Base-by-base conservation (phyloP, 30 jellyfish, hydroid and myxozoan species). In the Mastigias papua region DNA sequence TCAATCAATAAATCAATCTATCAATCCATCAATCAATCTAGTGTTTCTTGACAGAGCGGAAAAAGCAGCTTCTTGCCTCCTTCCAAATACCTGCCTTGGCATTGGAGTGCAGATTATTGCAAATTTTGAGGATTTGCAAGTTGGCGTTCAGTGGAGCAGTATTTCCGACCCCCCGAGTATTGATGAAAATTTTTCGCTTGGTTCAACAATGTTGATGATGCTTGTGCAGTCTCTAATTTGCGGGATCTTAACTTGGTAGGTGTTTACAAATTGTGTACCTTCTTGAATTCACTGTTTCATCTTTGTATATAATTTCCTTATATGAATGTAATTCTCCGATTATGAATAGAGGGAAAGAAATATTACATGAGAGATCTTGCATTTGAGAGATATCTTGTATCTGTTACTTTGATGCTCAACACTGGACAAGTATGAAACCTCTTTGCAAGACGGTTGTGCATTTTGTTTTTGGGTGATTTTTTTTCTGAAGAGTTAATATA, bases 1-100 rank as follows among this genome's bases (percentile, higher is more conserved):
- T n/a, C n/a, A n/a, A n/a, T n/a, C 0, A 4, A 42, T 42, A 15
- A 42, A 42, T 8, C 54, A 4, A 0, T 8, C 13, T 42, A 15
- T 42, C 54, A 4, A 4, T 15, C 54, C 54, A 4, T 42, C 13
- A 42, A 42, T 4, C 13, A 42, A 0, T 15, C 13, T 42, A 15
- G 54, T 42, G 13, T 15, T 57, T 57, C 69, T 17, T 57, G 19
- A 34, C 50, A 93, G 98, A 26, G 88, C 81, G 22, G 71, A 62
- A 32, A 94, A 94, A 74, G 87, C 92, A 35, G 98, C 95, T 69
- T 87, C 97, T 48, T 94, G 98, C 82, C 92, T 94, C 31, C 92
- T 94, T n/a, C 98, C 98, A 5, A 94, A 94, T 82, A 88, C 97
- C 61, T 94, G 98, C 89, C 95, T 94, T 30, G 98, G 98, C 22